Evolutionary conservation across 2,888 invertebrate genomes (phyloP), one percentile per base, ranked within the genome.

Genomic region (Pecten maximus): DNA sequence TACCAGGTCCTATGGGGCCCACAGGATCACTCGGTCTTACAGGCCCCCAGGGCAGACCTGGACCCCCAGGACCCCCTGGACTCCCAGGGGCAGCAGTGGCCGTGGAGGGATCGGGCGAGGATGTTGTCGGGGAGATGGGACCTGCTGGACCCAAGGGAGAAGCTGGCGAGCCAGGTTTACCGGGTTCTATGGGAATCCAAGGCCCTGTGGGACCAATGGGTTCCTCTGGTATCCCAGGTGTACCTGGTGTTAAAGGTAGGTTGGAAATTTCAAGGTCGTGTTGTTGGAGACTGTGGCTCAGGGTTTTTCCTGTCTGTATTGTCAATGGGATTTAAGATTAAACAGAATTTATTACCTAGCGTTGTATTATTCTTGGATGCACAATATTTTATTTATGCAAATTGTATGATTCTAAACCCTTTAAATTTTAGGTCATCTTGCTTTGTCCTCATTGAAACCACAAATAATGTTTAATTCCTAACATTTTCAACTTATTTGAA

Each of bases 161-260:
- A 12, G 88, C 92, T 12, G 96, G 96, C 86, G 90, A 91, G 28
- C 88, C 91, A 0, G 95, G 95, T 88, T 86, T 91, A 19, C 54
- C 91, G 16, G 96, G 96, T 87, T 89, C 90, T 4, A 89, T 92
- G 50, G 96, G 96, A 48, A 89, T 91, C 1, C 91, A 93, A 28
- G 96, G 95, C 91, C 50, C 91, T 40, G 54, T 93, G 15, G 96
- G 96, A 88, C 95, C 93, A 1, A 88, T 89, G 89, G 90, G 89
- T 44, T 19, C 91, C 2, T 44, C 88, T 40, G 44, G 90, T 88
- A 28, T 40, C 74, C 86, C 88, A 28, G 40, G 89, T 87, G 15
- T 39, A 40, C 23, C 74, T 44, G 88, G 88, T 39, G 23, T 28
- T 86, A 54, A 74, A 74, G 74, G 74, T 35, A 74, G 35, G 74